Conservation (phyloP, 2,797 vertebrate genomes). For the Luscinia luscinia region DNA sequence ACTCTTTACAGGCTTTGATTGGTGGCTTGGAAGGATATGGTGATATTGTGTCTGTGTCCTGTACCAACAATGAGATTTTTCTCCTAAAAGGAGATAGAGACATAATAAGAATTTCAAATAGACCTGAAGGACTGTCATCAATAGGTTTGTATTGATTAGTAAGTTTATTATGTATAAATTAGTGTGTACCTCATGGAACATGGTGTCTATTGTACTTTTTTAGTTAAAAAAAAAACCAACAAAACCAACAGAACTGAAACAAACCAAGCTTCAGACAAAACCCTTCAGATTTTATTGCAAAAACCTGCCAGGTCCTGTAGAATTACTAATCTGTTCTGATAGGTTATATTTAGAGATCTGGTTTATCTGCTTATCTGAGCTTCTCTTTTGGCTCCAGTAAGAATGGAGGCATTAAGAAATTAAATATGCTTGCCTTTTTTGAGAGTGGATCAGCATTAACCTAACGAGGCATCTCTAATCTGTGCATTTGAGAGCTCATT, state of each 20-base stretch:
- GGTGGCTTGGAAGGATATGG: constrained; percentile 92
- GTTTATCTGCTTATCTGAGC: not conserved
- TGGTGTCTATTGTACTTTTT: not conserved
- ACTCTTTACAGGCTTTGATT: constrained; percentile 83
- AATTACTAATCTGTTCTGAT: not conserved
- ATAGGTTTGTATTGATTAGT: constrained; percentile 77
- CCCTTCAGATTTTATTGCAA: not conserved
- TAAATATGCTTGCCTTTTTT: not conserved
- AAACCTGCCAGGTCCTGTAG: not conserved
- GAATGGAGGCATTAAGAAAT: not conserved
- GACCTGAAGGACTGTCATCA: constrained; percentile 87
- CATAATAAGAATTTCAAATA: constrained; percentile 91
- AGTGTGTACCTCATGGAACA: not conserved
- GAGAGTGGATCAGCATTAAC: not conserved
- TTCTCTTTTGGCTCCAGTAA: not conserved
- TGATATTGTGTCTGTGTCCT: constrained; percentile 95
- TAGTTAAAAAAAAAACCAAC: not conserved
- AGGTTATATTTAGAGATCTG: not conserved
- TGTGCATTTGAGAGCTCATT: not conserved
- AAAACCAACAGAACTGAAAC: not conserved
- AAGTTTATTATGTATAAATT: not conserved
- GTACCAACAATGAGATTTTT: constrained; percentile 95
- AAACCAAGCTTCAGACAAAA: not conserved
- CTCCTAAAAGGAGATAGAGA: constrained; percentile 94
- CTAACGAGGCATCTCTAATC: not conserved